Percentiles rank a stretch among this genome's conserved stretches.
Conservation (phyloP, 2,888 invertebrate species). For the Subacronicta megacephala region DNA sequence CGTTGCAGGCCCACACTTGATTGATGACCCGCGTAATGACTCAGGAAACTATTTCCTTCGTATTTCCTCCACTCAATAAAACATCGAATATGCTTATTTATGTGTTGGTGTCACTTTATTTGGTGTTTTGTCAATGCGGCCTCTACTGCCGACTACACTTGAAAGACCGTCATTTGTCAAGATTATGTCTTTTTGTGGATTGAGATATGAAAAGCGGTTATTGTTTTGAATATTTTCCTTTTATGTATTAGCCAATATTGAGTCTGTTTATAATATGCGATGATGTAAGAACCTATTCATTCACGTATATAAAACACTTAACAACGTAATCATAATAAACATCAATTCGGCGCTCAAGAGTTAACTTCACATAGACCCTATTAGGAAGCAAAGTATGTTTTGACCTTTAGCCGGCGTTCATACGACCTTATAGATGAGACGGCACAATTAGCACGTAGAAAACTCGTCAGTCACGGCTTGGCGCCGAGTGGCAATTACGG, state of each 20-base stretch:
- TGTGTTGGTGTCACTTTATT: constrained; percentile 85
- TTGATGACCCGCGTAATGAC: constrained; percentile 87
- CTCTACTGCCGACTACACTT: constrained; percentile 82
- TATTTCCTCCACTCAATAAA: constrained; percentile 89
- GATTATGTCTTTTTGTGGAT: constrained; percentile 86
- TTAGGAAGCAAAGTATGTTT: constrained; percentile 54
- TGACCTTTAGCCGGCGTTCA: constrained; percentile 60
- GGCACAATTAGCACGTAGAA: constrained; percentile 83
- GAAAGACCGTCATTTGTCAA: constrained; percentile 88
- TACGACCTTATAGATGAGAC: constrained; percentile 67
- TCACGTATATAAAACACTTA: constrained; percentile 6
- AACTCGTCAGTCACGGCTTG: constrained; percentile 81
- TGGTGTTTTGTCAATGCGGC: constrained; percentile 85
- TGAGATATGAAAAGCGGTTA: constrained; percentile 86
- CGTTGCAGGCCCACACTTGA: constrained; percentile 76
- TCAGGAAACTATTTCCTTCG: constrained; percentile 88
- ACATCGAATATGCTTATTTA: constrained; percentile 88
- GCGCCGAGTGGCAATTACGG: constrained; percentile 85
- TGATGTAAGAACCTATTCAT: constrained; percentile 9
- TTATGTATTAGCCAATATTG: constrained; percentile 57
- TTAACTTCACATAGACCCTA: constrained; percentile 52
- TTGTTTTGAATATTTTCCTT: constrained; percentile 86
- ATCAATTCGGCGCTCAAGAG: constrained; percentile 41
- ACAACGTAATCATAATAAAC: constrained; percentile 36
- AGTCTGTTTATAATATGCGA: constrained; percentile 13